These are phyloP conservation scores for Vombatus ursinus DNA, from an alignment of 2,113 vertebrate species.

Conservation along the genomic window DNA sequence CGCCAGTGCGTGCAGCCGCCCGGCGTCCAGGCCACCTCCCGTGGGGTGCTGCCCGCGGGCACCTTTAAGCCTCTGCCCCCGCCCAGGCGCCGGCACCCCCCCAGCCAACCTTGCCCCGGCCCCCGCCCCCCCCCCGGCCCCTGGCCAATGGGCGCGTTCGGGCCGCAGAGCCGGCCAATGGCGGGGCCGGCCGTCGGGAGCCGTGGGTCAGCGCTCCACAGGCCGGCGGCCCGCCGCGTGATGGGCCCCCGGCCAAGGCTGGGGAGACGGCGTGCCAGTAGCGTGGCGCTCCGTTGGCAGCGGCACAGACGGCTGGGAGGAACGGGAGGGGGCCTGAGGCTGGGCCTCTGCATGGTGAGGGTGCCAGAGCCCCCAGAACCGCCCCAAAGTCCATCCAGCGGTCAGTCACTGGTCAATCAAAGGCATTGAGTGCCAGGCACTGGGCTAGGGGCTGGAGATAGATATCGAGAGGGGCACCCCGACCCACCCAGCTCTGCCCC, in stretches of 20 bases:
- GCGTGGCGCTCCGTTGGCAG: not conserved
- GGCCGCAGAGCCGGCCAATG: not conserved
- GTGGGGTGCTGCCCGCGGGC: not conserved
- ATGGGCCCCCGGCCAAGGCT: not conserved
- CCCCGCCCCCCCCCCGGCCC: not conserved
- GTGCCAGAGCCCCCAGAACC: too few species aligned
- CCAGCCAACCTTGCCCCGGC: not conserved
- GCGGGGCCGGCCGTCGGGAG: not conserved
- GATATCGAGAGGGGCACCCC: too few species aligned
- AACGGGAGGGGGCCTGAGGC: not conserved
- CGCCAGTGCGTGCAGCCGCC: not conserved
- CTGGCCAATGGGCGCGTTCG: not conserved
- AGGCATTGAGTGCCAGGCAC: not conserved
- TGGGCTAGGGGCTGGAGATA: too few species aligned
- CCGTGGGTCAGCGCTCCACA: not conserved
- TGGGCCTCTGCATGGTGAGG: too few species aligned
- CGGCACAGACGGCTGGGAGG: not conserved
- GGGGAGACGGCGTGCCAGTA: not conserved
- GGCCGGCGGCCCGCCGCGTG: not conserved
- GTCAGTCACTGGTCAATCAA: not conserved
- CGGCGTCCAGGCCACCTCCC: not conserved
- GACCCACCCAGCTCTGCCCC: too few species aligned
- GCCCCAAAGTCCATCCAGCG: not conserved
- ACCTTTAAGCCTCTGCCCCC: not conserved
- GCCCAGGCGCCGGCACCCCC: too few species aligned